Conservation (phyloP, 1,140 invertebrate species). For the Leptinotarsa undecemlineata region DNA sequence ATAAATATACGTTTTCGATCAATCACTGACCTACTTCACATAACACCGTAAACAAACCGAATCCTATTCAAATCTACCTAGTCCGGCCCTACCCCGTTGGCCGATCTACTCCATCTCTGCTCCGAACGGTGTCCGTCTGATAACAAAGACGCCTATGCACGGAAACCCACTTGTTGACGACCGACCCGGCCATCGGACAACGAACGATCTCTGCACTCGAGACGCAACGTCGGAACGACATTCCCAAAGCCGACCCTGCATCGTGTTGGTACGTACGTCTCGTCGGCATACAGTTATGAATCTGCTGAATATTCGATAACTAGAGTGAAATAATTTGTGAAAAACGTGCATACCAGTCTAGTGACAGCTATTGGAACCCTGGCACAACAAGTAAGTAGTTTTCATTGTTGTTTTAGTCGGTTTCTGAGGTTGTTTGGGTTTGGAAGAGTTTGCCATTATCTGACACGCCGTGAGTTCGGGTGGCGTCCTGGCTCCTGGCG, state of each 20-base stretch:
- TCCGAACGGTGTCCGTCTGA: neutral
- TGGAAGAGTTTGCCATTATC: slow-evolving; percentile 16
- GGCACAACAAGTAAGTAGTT: slow-evolving; percentile 10
- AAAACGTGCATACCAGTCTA: neutral
- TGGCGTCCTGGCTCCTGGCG: slow-evolving; percentile 22
- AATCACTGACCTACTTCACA: no score
- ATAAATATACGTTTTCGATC: no score
- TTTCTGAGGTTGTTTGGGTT: slow-evolving; percentile 6
- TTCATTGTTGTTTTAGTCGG: neutral
- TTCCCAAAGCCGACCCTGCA: slow-evolving; percentile 9
- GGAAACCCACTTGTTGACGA: slow-evolving; percentile 5
- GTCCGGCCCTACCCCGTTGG: no score
- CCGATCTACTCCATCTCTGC: neutral
- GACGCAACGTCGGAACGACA: neutral
- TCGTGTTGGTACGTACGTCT: slow-evolving; percentile 18
- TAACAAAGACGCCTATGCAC: slow-evolving; percentile 7
- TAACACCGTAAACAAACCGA: no score
- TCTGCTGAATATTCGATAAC: slow-evolving; percentile 5
- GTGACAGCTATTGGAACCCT: neutral
- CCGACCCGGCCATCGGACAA: neutral
- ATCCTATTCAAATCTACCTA: no score
- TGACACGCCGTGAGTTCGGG: slow-evolving; percentile 20
- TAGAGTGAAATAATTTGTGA: slow-evolving; percentile 11
- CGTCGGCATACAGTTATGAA: slow-evolving; percentile 9
- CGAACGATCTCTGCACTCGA: neutral